Evolutionary conservation across 2,113 vertebrate species (phyloP).

Genomic region (Anolis carolinensis): DNA sequence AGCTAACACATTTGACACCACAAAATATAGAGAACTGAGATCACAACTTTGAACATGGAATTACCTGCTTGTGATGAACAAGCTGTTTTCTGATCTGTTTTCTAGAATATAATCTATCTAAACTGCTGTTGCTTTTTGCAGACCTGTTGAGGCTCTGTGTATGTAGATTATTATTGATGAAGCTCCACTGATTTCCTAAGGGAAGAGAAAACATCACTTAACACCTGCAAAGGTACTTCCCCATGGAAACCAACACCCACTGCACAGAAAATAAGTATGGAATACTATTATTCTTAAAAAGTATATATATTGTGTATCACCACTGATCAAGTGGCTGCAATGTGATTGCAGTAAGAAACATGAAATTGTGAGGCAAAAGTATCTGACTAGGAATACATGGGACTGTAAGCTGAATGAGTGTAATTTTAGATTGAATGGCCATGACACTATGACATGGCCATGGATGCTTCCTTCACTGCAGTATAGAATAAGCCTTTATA

Average conservation of each 20-base stretch:
- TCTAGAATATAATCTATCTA: conserved; percentile 94
- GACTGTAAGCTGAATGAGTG: no score
- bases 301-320: background rate
- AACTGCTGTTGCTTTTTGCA: conserved; percentile 93
- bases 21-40: conserved; percentile 14
- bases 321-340: no score
- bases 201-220: conserved; percentile 29
- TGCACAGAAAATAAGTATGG: background rate
- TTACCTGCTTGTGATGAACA: conserved; percentile 99
- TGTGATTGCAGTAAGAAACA: no score
- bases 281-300: background rate
- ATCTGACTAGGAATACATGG: no score
- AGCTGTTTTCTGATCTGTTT: conserved; percentile 96
- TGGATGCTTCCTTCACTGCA: no score
- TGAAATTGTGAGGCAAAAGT: no score
- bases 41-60: conserved; percentile 51
- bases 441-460: no score
- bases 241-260: background rate
- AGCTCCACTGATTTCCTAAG: conserved; percentile 97
- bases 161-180: conserved; percentile 98
- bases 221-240: background rate
- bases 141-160: conserved; percentile 90
- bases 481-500: no score
- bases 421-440: no score
- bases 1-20: background rate